Conservation (phyloP, 2,888 invertebrate genomes). For the Cheilosia vulpina region DNA sequence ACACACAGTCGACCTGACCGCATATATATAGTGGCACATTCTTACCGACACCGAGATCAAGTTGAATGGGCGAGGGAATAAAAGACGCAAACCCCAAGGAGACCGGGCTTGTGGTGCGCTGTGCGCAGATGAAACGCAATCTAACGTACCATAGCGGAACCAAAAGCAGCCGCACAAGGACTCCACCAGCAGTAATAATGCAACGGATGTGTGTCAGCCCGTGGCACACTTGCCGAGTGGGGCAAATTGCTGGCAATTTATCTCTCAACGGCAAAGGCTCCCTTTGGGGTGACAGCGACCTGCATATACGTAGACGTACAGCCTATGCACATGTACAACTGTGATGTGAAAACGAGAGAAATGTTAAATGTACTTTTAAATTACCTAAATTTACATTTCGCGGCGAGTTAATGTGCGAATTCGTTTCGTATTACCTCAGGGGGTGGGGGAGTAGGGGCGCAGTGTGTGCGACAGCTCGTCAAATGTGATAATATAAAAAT, state of each 20-base stretch:
- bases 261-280: slow-evolving; percentile 40
- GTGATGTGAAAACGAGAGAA: slow-evolving; percentile 39
- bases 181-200: slow-evolving; percentile 49
- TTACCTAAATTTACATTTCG: slow-evolving; percentile 54
- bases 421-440: slow-evolving; percentile 34
- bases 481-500: slow-evolving; percentile 58
- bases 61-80: slow-evolving; percentile 46
- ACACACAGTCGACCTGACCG: slow-evolving; percentile 38
- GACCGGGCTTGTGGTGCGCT: background rate
- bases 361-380: slow-evolving; percentile 50
- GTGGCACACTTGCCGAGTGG: slow-evolving; percentile 47
- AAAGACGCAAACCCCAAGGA: slow-evolving; percentile 3
- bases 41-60: slow-evolving; percentile 55
- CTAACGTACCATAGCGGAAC: slow-evolving; percentile 40
- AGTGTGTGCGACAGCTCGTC: slow-evolving; percentile 21
- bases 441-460: background rate
- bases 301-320: background rate
- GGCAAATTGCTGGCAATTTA: slow-evolving; percentile 63
- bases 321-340: background rate
- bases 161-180: slow-evolving; percentile 48
- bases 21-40: slow-evolving; percentile 47
- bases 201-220: slow-evolving; percentile 58
- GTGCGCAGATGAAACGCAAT: slow-evolving; percentile 45
- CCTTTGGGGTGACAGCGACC: background rate
- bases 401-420: slow-evolving; percentile 63